Conservation (phyloP, 2,797 vertebrate genomes). For the Adrianichthys oophorus region DNA sequence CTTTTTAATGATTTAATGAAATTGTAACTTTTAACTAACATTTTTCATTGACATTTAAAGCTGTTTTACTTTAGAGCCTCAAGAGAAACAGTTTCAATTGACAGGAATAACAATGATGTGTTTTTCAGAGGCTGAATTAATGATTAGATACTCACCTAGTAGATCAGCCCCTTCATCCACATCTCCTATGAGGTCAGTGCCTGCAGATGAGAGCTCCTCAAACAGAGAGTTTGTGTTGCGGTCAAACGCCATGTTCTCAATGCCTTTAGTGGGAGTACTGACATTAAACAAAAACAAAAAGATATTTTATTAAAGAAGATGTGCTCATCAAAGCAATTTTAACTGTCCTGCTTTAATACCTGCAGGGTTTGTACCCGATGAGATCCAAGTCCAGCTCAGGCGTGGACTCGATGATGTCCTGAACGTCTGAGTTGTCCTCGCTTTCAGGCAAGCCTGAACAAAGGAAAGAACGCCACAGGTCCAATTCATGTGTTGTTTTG, state of each 20-base stretch:
- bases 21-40: too few species aligned
- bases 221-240: slow-evolving; percentile 97
- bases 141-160: slow-evolving; percentile 82
- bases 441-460: slow-evolving; percentile 86
- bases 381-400: slow-evolving; percentile 97
- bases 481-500: too few species aligned
- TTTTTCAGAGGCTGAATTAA: too few species aligned
- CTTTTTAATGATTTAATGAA: too few species aligned
- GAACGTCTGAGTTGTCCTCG: slow-evolving; percentile 92
- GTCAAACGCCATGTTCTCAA: slow-evolving; percentile 97
- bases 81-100: too few species aligned
- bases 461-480: slow-evolving; percentile 3
- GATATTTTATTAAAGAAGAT: background rate
- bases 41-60: too few species aligned
- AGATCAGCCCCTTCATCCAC: slow-evolving; percentile 98
- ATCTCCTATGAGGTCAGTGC: slow-evolving; percentile 93
- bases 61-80: too few species aligned
- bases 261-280: slow-evolving; percentile 95
- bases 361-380: slow-evolving; percentile 89
- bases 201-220: slow-evolving; percentile 95
- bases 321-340: background rate
- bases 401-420: slow-evolving; percentile 98
- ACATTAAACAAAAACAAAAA: slow-evolving; percentile 5
- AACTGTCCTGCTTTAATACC: slow-evolving; percentile 67
- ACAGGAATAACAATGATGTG: too few species aligned